Evolutionary conservation across 2,113 vertebrate genomes (phyloP).

Genomic region (Laticauda laticaudata): DNA sequence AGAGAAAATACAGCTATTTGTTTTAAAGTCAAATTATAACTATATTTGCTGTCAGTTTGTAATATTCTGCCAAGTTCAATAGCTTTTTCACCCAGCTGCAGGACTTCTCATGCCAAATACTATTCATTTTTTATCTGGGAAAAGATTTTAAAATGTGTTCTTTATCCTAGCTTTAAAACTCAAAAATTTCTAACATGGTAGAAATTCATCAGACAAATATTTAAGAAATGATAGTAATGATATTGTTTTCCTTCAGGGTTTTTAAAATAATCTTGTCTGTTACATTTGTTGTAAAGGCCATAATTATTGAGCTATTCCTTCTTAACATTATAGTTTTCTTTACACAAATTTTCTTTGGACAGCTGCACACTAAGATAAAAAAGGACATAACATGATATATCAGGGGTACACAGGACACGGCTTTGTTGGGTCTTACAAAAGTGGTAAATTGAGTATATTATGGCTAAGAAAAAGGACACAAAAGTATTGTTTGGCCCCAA

Average conservation of each 20-base stretch:
- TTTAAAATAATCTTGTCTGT: slow-evolving; percentile 57
- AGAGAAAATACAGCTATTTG: slow-evolving; percentile 49
- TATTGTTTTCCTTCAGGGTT: slow-evolving; percentile 54
- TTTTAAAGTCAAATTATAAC: slow-evolving; percentile 53
- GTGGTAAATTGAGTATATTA: neutral
- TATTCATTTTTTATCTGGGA: slow-evolving; percentile 63
- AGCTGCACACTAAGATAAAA: slow-evolving; percentile 52
- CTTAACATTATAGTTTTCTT: slow-evolving; percentile 52
- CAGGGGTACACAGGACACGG: neutral
- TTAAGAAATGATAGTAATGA: slow-evolving; percentile 48
- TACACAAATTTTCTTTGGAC: slow-evolving; percentile 45
- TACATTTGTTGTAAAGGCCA: slow-evolving; percentile 63
- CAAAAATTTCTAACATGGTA: slow-evolving; percentile 66
- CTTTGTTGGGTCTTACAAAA: neutral
- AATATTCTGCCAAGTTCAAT: slow-evolving; percentile 59
- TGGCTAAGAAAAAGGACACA: neutral
- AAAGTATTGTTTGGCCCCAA: neutral
- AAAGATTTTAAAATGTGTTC: slow-evolving; percentile 50
- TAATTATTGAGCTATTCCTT: slow-evolving; percentile 48
- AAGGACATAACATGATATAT: slow-evolving; percentile 35
- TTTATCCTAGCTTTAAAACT: slow-evolving; percentile 65
- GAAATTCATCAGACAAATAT: slow-evolving; percentile 71
- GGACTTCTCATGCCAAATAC: slow-evolving; percentile 51
- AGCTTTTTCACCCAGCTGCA: slow-evolving; percentile 57
- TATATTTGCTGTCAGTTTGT: slow-evolving; percentile 41